A percentile compares a stretch with the other conserved stretches of the same genome.
Conservation (phyloP, 53 echinoderm and acorn worm genomes). For the Paracentrotus lividus region DNA sequence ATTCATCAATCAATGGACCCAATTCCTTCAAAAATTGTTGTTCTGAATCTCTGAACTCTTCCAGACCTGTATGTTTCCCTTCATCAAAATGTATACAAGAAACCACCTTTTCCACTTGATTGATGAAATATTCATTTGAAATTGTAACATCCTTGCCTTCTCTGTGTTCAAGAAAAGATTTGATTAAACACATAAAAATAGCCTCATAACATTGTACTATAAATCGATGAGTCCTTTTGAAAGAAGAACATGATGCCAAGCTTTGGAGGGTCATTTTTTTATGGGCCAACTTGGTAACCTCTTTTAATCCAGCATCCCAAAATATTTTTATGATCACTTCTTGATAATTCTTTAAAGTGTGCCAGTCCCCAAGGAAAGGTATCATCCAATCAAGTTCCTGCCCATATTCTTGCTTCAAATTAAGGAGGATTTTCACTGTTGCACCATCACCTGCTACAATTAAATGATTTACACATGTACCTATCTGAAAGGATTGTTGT, state of each 20-base stretch:
- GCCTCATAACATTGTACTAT: conserved; percentile 71
- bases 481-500: background rate
- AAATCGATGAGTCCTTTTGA: conserved; percentile 75
- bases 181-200: conserved; percentile 51
- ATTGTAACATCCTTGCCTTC: background rate
- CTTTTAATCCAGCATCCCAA: conserved; percentile 66
- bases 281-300: conserved; percentile 65
- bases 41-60: background rate
- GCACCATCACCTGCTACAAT: conserved; percentile 57
- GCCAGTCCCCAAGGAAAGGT: conserved; percentile 85
- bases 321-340: conserved; percentile 72
- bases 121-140: background rate
- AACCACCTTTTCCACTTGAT: background rate
- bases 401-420: conserved; percentile 45
- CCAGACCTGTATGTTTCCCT: too few species aligned
- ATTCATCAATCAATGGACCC: too few species aligned
- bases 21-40: background rate
- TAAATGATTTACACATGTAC: conserved; percentile 24
- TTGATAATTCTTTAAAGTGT: conserved; percentile 81
- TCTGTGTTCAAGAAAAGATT: conserved; percentile 26
- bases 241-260: conserved; percentile 67
- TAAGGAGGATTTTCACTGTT: background rate
- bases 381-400: conserved; percentile 71
- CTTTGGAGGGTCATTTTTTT: conserved; percentile 59
- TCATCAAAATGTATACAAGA: too few species aligned